Conservation (phyloP, 1,140 invertebrate genomes). For the Pachypsylla venusta region DNA sequence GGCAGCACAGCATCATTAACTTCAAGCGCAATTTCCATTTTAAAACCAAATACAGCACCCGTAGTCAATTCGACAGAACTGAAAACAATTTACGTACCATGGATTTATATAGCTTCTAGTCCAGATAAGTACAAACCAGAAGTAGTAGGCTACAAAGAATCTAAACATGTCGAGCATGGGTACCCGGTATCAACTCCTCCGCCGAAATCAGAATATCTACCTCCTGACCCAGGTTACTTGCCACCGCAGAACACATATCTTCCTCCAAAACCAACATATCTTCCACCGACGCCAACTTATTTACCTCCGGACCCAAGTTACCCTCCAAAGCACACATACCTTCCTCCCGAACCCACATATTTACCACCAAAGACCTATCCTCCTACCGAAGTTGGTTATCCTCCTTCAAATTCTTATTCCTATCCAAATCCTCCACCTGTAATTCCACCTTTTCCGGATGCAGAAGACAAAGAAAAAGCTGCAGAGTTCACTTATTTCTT, state of each 20-base stretch:
- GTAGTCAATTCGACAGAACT: neutral
- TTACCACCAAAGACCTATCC: neutral
- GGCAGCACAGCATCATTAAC: neutral
- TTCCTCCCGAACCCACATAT: neutral
- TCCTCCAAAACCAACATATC: neutral
- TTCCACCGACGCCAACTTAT: neutral
- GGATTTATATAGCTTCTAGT: neutral
- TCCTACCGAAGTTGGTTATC: neutral
- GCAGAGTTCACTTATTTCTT: constrained; percentile 57
- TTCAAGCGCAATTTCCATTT: neutral
- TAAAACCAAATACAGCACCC: neutral
- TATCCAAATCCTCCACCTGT: neutral
- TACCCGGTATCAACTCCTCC: no score
- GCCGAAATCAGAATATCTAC: neutral
- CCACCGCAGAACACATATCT: neutral
- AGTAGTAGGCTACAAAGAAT: neutral
- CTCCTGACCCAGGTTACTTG: neutral
- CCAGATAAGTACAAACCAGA: neutral
- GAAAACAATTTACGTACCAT: neutral
- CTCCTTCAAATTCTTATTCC: neutral
- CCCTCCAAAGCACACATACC: neutral
- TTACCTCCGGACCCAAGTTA: no score
- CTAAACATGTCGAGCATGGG: neutral
- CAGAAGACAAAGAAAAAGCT: constrained; percentile 12
- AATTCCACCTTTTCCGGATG: neutral